phyloP scores from a whole-genome alignment of 2,888 invertebrate genomes.

The Aspidapion aeneum region DNA sequence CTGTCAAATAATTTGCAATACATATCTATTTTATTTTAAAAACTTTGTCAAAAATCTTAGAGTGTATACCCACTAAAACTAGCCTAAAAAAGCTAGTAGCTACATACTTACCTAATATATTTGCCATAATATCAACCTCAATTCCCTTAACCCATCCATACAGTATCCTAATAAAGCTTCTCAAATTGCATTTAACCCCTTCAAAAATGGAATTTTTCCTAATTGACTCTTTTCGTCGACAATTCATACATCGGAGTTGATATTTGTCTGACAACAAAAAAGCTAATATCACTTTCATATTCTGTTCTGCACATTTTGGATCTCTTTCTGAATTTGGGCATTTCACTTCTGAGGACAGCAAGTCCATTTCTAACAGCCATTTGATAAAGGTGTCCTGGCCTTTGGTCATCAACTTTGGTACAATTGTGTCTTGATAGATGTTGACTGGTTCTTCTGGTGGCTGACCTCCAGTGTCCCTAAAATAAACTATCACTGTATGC shows the following conservation, averaged over 20 bases:
- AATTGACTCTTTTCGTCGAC: slow-evolving; percentile 17
- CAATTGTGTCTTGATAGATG: slow-evolving; percentile 17
- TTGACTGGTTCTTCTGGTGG: slow-evolving; percentile 6
- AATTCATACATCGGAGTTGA: slow-evolving; percentile 23
- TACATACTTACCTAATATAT: slow-evolving; percentile 20
- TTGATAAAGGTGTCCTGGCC: slow-evolving; percentile 19
- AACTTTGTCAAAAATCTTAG: too few relatives aligned
- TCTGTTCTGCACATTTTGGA: slow-evolving; percentile 13
- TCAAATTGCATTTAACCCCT: slow-evolving; percentile 21
- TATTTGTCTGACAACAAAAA: slow-evolving; percentile 18
- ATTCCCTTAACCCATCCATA: slow-evolving; percentile 27
- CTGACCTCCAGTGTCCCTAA: slow-evolving; percentile 15
- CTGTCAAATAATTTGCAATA: too few relatives aligned
- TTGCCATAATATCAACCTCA: slow-evolving; percentile 22
- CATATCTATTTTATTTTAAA: too few relatives aligned
- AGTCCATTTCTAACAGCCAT: slow-evolving; percentile 20
- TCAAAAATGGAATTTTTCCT: slow-evolving; percentile 23
- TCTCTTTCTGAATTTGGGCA: slow-evolving; percentile 19
- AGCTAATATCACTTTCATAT: slow-evolving; percentile 18
- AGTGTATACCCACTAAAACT: too few relatives aligned
- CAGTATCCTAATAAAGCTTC: slow-evolving; percentile 23
- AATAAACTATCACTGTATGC: too few relatives aligned
- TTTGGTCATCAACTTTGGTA: slow-evolving; percentile 20
- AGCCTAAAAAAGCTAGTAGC: too few relatives aligned
- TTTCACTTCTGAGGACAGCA: slow-evolving; percentile 15